These are phyloP conservation scores for Pimpla rufipes DNA, from an alignment of 2,888 invertebrate genomes.

Conservation along the genomic window DNA sequence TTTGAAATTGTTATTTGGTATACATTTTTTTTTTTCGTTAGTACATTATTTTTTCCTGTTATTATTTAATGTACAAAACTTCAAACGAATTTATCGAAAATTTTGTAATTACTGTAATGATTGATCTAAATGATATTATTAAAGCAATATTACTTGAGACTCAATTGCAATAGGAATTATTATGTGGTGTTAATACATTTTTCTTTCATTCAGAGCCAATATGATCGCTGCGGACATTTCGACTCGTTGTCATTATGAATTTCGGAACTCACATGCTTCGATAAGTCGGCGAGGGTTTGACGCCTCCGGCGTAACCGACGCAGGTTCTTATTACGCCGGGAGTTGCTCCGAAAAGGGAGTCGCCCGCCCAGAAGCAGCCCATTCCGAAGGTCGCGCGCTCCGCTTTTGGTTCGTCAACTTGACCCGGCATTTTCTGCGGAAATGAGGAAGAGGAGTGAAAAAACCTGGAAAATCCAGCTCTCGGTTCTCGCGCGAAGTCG, in stretches of 20 bases:
- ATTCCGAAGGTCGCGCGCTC: conserved; percentile 94
- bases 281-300: conserved; percentile 92
- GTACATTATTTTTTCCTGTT: neutral
- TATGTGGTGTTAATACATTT: neutral
- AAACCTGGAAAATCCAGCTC: neutral
- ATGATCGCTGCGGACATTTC: neutral
- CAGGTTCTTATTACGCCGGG: conserved; percentile 93
- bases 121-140: too few species aligned
- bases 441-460: too few species aligned
- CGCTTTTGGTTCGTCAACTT: conserved; percentile 89
- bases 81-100: too few species aligned
- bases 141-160: too few species aligned
- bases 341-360: conserved; percentile 92
- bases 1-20: too few species aligned
- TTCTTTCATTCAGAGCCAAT: neutral
- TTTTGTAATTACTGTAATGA: too few species aligned
- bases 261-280: conserved; percentile 91
- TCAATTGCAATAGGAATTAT: too few species aligned
- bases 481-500: neutral
- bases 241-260: neutral
- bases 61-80: too few species aligned
- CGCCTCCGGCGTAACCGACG: conserved; percentile 97
- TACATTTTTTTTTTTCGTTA: neutral
- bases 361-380: conserved; percentile 98
- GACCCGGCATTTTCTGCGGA: conserved; percentile 82